Evolutionary conservation across 2,797 vertebrate genomes (phyloP), one percentile per base, ranked within the genome.

Genomic region (Oceanodroma leucorhoa): DNA sequence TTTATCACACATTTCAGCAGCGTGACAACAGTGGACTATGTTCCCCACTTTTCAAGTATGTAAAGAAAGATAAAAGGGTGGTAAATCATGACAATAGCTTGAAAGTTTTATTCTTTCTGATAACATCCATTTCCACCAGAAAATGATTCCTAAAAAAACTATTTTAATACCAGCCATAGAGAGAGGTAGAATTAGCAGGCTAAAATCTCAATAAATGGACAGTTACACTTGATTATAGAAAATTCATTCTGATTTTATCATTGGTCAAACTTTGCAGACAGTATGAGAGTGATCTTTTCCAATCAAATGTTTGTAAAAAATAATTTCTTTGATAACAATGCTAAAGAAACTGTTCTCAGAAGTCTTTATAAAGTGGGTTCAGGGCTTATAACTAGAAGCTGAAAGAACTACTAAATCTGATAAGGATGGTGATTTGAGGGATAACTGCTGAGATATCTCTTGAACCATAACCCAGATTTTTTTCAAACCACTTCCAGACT

Each of bases 1-100:
- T 98, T 97, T 97, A 97, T 98, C 97, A 98, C 90, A 97, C 95
- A 97, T 97, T 98, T 98, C 88, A 98, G 97, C 91, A 94, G 43
- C 76, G 65, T 97, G 97, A 98, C 98, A 98, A 98, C 93, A 96
- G n/a, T 57, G 38, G 92, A 95, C 88, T 85, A 92, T 94, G 81
- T 89, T 85, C 72, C 45, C 83, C 72, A 66, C 54, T 96, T 96
- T 82, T 90, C 83, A 73, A 67, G 57, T 93, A 96, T 7, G 12
- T 91, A 78, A 95, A 96, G 67, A 94, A 91, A 86, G 71, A 75
- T 61, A 92, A 57, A 86, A 91, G 30, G 14, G 23, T 62, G 17
- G 51, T 38, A 91, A 93, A 94, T 72, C 70, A 78, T 46, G 21
- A 89, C 45, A 93, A 46, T 2, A 41, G 5, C 30, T 53, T 85